Conservation (phyloP, 2,888 invertebrate species). For the Allacma fusca region DNA sequence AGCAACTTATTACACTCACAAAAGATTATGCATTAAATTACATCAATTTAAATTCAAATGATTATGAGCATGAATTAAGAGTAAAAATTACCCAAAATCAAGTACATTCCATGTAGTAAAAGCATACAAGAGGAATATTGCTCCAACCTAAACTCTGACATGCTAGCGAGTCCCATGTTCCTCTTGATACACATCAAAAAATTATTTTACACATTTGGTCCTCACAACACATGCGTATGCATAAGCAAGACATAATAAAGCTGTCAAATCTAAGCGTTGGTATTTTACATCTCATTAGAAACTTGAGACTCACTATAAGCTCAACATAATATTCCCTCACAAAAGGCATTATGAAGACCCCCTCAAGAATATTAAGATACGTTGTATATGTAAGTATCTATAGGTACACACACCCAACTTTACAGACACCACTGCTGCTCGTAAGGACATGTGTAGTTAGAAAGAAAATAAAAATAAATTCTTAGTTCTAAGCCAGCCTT, state of each 20-base stretch:
- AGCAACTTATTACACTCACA: not conserved
- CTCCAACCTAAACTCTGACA: no score
- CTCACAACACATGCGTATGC: not conserved
- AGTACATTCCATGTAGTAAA: not conserved
- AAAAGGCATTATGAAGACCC: no score
- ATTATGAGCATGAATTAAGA: slow-evolving; percentile 1
- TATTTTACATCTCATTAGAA: slow-evolving; percentile 26
- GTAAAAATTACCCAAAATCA: slow-evolving; percentile 1
- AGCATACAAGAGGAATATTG: no score
- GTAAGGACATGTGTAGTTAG: not conserved
- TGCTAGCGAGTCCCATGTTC: no score
- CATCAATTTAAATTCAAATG: slow-evolving; percentile 12
- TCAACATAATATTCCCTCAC: not conserved
- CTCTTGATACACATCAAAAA: no score
- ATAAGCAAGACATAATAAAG: slow-evolving; percentile 1
- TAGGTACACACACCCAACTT: no score
- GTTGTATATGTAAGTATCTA: no score
- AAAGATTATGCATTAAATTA: not conserved
- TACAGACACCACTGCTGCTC: no score
- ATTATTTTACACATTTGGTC: no score
- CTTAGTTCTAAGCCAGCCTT: not conserved
- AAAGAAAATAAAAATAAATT: not conserved
- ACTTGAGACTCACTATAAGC: not conserved
- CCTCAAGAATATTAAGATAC: no score
- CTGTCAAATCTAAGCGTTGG: slow-evolving; percentile 11